phyloP scores from a whole-genome alignment of 1,140 invertebrate species.

The Bombus breviceps region DNA sequence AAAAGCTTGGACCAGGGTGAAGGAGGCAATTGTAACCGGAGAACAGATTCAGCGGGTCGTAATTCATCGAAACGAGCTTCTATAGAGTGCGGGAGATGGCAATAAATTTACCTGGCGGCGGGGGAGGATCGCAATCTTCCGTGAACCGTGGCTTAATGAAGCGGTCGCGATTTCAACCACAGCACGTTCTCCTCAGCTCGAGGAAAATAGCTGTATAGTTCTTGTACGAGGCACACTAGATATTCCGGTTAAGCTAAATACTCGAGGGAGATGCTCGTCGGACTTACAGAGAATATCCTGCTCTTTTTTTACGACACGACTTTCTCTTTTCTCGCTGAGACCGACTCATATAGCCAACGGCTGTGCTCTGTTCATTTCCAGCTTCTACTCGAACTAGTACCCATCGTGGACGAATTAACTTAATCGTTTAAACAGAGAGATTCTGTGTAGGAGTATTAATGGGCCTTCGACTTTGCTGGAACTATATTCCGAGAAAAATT shows the following conservation, averaged over 20 bases:
- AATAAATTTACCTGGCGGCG: neutral
- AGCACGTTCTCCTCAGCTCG: no score
- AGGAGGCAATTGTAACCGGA: neutral
- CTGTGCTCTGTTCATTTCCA: neutral
- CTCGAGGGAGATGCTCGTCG: neutral
- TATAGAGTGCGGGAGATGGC: neutral
- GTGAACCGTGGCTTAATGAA: constrained; percentile 2
- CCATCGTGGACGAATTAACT: neutral
- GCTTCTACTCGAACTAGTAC: neutral
- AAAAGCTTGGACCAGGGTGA: neutral
- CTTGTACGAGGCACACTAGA: no score
- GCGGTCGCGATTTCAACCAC: constrained; percentile 2
- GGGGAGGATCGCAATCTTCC: neutral
- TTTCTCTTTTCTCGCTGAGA: neutral
- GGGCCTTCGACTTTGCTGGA: neutral
- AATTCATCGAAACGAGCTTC: constrained; percentile 19
- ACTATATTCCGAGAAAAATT: neutral
- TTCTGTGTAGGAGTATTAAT: no score
- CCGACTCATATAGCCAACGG: neutral
- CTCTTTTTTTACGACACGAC: neutral
- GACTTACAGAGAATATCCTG: neutral
- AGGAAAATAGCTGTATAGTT: neutral
- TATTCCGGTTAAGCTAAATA: constrained; percentile 4
- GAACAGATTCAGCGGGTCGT: constrained; percentile 2
- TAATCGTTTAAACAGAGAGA: neutral